Evolutionary conservation across 1,140 invertebrate genomes (phyloP).

Genomic region (Diorhabda sublineata): DNA sequence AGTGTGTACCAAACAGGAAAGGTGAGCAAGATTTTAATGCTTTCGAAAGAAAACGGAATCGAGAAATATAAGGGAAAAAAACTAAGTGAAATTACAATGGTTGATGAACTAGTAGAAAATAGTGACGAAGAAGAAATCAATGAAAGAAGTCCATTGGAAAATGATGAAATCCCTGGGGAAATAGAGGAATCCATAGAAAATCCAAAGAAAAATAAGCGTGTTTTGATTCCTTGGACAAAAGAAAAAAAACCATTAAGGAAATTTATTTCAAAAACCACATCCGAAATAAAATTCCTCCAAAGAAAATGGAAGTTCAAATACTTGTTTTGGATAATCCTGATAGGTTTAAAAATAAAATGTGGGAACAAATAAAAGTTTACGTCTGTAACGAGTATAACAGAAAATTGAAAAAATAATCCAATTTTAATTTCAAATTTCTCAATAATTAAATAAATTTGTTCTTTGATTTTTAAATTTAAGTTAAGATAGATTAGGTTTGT

Average conservation of each 20-base stretch:
- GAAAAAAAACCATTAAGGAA: conserved; percentile 8
- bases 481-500: too few relatives aligned
- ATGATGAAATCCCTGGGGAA: not conserved
- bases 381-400: conserved; percentile 19
- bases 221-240: conserved; percentile 4
- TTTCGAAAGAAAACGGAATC: conserved; percentile 39
- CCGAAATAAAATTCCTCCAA: conserved; percentile 27
- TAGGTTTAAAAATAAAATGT: conserved; percentile 24
- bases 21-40: conserved; percentile 37
- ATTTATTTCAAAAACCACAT: conserved; percentile 32
- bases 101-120: conserved; percentile 19
- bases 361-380: conserved; percentile 24
- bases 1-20: conserved; percentile 33
- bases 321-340: conserved; percentile 17
- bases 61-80: conserved; percentile 36
- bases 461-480: too few relatives aligned
- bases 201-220: conserved; percentile 4
- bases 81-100: conserved; percentile 34
- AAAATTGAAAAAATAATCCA: not conserved
- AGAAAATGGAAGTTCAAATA: conserved; percentile 26
- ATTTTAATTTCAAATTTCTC: too few relatives aligned
- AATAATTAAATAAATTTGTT: too few relatives aligned
- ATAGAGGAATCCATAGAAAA: not conserved
- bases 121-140: conserved; percentile 25
- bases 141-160: not conserved